phyloP scores from a whole-genome alignment of 2,888 invertebrate genomes.

The Polietes domitor region DNA sequence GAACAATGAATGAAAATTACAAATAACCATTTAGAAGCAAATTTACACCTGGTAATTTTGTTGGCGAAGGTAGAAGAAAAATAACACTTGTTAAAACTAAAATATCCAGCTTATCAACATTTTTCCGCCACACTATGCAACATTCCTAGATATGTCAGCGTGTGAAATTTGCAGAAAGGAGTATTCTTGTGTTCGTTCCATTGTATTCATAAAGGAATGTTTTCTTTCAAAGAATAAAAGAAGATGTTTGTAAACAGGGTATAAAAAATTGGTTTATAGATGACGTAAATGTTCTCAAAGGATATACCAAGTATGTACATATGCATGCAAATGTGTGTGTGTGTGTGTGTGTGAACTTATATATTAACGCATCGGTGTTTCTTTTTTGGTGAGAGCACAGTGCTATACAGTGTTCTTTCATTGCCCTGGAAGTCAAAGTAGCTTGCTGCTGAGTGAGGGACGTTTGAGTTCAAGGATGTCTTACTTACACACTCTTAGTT shows the following conservation, averaged over 20 bases:
- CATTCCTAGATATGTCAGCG: background rate
- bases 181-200: background rate
- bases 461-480: background rate
- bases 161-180: background rate
- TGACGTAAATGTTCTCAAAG: background rate
- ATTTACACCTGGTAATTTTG: no score
- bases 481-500: conserved; percentile 8
- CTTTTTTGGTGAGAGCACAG: background rate
- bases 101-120: no score
- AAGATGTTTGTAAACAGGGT: background rate
- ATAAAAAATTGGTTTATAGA: conserved; percentile 1
- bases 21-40: no score
- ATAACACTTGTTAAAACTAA: no score
- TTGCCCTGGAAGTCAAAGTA: conserved; percentile 1
- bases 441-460: background rate
- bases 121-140: background rate
- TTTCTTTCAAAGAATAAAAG: background rate
- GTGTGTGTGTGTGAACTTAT: background rate
- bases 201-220: background rate
- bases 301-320: background rate
- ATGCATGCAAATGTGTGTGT: background rate
- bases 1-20: no score
- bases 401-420: background rate
- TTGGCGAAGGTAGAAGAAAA: no score
- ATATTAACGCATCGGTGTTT: background rate